Evolutionary conservation across 2,888 invertebrate genomes (phyloP).

Genomic region (Andrena trimmerana): DNA sequence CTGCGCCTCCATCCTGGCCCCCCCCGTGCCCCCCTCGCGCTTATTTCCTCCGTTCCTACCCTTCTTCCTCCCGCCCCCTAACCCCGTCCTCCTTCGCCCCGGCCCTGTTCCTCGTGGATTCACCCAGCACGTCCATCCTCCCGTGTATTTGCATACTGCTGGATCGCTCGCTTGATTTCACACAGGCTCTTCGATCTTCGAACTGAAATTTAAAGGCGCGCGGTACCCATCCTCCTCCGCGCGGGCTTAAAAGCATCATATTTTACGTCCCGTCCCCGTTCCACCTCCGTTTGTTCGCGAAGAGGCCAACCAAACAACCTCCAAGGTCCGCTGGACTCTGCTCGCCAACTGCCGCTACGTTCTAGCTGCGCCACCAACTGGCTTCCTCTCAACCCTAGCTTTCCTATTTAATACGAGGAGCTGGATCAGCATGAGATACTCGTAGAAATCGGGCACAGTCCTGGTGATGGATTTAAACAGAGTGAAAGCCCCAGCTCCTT

Average conservation of each 20-base stretch:
- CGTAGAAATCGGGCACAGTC: background rate
- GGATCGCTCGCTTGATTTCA: constrained; percentile 79
- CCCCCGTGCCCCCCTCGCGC: constrained; percentile 30
- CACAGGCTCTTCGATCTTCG: constrained; percentile 77
- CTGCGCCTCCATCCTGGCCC: constrained; percentile 51
- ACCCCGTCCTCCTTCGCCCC: constrained; percentile 3
- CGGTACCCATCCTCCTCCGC: constrained; percentile 21
- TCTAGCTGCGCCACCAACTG: background rate
- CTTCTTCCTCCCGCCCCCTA: constrained; percentile 19
- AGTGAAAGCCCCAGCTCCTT: constrained; percentile 46
- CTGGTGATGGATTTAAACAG: background rate
- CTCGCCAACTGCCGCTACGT: constrained; percentile 10
- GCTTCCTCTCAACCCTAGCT: too few species aligned
- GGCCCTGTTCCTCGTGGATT: constrained; percentile 22
- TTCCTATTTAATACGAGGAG: too few species aligned
- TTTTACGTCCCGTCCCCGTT: constrained; percentile 72
- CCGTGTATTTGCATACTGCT: constrained; percentile 77
- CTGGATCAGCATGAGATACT: background rate
- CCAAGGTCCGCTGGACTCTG: constrained; percentile 67
- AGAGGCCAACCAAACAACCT: constrained; percentile 67
- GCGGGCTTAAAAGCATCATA: constrained; percentile 80
- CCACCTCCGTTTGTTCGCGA: constrained; percentile 57
- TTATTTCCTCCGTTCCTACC: constrained; percentile 26
- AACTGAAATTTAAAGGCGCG: constrained; percentile 79
- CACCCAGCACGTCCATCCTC: constrained; percentile 45